These are phyloP conservation scores for Protonibea diacanthus DNA, from an alignment of 2,797 vertebrate genomes.

Conservation along the genomic window DNA sequence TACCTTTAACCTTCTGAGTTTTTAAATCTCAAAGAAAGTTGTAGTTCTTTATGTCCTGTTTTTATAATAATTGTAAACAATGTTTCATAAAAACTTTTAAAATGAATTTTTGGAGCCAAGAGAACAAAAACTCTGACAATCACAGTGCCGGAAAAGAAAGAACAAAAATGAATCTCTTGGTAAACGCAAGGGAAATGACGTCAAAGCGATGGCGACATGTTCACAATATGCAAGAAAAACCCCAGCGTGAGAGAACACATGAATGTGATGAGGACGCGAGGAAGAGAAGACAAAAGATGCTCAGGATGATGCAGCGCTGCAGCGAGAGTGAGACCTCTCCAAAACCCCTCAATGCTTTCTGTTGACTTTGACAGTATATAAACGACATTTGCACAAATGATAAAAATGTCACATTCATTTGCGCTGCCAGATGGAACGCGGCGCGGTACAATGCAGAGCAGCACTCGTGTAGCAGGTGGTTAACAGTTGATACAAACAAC, in stretches of 20 bases:
- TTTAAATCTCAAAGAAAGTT: background rate
- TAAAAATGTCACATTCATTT: constrained; percentile 60
- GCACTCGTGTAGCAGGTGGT: constrained; percentile 54
- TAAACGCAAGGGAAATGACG: background rate
- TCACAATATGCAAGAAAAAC: background rate
- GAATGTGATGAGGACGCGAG: background rate
- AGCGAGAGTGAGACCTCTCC: constrained; percentile 22
- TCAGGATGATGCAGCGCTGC: background rate
- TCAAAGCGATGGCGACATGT: background rate
- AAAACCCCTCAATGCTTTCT: background rate
- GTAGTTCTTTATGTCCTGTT: background rate
- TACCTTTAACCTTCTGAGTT: background rate
- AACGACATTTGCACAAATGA: constrained; percentile 52
- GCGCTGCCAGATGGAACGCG: constrained; percentile 54
- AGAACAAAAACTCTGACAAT: background rate
- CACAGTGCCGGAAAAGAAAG: background rate
- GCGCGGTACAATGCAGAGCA: constrained; percentile 30
- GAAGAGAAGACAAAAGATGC: constrained; percentile 12
- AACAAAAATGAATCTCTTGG: background rate
- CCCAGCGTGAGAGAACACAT: background rate
- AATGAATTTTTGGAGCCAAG: background rate
- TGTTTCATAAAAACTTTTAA: background rate
- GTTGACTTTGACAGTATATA: constrained; percentile 50
- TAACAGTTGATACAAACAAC: constrained; percentile 55
- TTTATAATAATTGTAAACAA: background rate